Evolutionary conservation across 2,888 invertebrate species (phyloP).

Genomic region (Polietes domitor): DNA sequence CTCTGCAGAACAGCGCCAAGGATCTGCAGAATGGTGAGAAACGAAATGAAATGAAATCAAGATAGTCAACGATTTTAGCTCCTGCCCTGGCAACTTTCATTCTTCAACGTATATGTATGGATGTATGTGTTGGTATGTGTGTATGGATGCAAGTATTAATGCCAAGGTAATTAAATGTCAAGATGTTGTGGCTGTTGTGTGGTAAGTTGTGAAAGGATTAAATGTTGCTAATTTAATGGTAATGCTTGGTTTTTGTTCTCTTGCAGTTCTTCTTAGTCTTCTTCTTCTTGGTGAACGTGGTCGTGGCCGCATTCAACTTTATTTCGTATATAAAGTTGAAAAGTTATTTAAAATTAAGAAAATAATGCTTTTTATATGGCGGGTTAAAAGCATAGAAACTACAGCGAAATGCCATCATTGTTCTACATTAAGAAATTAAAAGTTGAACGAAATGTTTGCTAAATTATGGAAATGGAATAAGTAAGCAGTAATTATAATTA

Average conservation of each 20-base stretch:
- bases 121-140: background rate
- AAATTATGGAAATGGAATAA: too few relatives aligned
- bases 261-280: conserved; percentile 5
- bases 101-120: background rate
- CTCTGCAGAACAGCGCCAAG: background rate
- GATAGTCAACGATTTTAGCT: conserved; percentile 53
- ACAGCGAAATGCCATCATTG: background rate
- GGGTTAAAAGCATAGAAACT: background rate
- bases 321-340: conserved; percentile 10
- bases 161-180: conserved; percentile 69
- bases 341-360: conserved; percentile 56
- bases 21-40: conserved; percentile 39
- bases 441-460: background rate
- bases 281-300: too few relatives aligned
- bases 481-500: too few relatives aligned
- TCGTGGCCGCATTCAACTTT: background rate
- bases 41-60: conserved; percentile 30
- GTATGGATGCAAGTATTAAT: conserved; percentile 29
- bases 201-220: conserved; percentile 50
- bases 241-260: conserved; percentile 24
- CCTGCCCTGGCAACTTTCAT: conserved; percentile 34
- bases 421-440: background rate
- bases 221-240: conserved; percentile 59
- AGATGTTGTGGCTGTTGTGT: conserved; percentile 62
- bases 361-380: conserved; percentile 11